A percentile compares a stretch with the other conserved stretches of the same genome.
Conservation (phyloP, 1,140 invertebrate species). For the Thereuonema tuberculata region DNA sequence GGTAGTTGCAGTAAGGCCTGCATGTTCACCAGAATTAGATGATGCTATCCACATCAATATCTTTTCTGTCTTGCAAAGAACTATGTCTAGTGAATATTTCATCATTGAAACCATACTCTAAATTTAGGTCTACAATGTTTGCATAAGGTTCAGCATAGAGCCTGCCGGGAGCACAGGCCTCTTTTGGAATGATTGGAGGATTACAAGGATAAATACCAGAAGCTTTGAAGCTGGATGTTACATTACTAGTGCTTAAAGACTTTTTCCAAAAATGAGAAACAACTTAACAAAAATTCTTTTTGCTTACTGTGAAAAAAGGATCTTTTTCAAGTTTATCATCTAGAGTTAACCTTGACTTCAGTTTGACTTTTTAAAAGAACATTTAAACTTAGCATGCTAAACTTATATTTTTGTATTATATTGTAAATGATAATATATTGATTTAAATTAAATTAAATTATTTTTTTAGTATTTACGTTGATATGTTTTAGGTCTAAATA, state of each 20-base stretch:
- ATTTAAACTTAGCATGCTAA: no score
- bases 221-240: slow-evolving; percentile 22
- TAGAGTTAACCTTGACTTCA: no score
- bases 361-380: no score
- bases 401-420: no score
- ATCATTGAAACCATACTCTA: not conserved
- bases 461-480: no score
- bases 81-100: not conserved
- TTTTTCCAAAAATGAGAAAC: slow-evolving; percentile 20
- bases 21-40: not conserved
- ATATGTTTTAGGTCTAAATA: no score
- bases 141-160: slow-evolving; percentile 9
- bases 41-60: not conserved
- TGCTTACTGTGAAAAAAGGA: not conserved
- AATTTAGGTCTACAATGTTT: not conserved
- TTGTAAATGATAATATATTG: no score
- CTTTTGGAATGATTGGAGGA: slow-evolving; percentile 17
- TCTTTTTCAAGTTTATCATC: not conserved
- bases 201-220: slow-evolving; percentile 24
- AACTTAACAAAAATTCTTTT: not conserved
- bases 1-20: not conserved
- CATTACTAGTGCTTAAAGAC: slow-evolving; percentile 20
- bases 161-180: slow-evolving; percentile 23
- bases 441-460: no score
- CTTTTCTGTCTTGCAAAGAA: not conserved